Evolutionary conservation across 2,797 vertebrate species (phyloP).

Genomic region (Propithecus perrieri): DNA sequence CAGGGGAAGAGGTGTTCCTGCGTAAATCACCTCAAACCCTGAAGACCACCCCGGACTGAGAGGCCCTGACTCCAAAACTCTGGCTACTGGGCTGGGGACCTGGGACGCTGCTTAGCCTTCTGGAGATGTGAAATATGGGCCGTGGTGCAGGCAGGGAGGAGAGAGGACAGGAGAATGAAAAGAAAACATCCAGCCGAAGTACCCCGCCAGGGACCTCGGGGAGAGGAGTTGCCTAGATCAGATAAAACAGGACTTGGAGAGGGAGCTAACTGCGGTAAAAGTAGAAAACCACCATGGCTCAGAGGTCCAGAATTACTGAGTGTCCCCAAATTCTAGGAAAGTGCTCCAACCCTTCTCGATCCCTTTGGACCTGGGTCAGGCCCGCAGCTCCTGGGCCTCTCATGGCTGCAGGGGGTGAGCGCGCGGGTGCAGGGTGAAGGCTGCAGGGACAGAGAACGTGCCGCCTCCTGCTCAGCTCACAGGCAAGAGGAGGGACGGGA

Average conservation of each 20-base stretch:
- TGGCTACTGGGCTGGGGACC: background rate
- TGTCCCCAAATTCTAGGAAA: background rate
- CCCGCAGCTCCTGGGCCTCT: background rate
- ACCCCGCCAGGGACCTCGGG: background rate
- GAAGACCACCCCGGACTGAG: background rate
- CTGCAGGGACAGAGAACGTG: background rate
- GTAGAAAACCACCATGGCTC: background rate
- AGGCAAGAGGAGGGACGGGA: background rate
- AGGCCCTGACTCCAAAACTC: background rate
- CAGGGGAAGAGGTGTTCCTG: background rate
- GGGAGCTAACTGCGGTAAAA: background rate
- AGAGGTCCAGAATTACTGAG: background rate
- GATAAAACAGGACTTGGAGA: background rate
- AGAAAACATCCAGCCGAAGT: background rate
- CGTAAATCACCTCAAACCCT: background rate
- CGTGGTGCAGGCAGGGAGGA: too few relatives aligned
- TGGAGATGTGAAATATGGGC: background rate
- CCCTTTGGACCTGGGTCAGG: background rate
- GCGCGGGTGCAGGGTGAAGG: fast-evolving
- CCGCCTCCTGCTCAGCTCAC: background rate
- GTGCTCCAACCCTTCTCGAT: background rate
- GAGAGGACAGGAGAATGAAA: background rate
- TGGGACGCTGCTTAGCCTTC: background rate
- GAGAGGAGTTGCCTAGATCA: background rate
- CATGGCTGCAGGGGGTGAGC: background rate